These are phyloP conservation scores for Ophion slaviceki DNA, from an alignment of 2,888 invertebrate genomes.

Conservation along the genomic window DNA sequence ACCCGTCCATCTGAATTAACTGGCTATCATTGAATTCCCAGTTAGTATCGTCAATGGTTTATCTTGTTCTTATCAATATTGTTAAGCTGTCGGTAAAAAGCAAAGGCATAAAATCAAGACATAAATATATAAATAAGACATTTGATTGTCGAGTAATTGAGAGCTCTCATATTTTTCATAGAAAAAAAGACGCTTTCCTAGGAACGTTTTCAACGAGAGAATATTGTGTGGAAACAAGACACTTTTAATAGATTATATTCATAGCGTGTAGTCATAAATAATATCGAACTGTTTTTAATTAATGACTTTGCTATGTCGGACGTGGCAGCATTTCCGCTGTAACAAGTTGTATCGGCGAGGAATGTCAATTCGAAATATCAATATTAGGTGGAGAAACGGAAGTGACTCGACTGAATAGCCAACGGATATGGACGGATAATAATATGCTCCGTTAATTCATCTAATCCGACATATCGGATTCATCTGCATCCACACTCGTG, in stretches of 20 bases:
- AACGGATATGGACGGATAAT: constrained; percentile 45
- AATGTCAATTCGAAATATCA: constrained; percentile 29
- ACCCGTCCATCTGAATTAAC: no score
- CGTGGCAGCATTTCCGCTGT: neutral
- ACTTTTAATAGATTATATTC: neutral
- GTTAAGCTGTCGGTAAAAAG: no score
- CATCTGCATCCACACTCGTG: constrained; percentile 31
- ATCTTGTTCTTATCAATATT: no score
- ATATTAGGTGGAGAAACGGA: constrained; percentile 19
- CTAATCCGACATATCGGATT: constrained; percentile 48
- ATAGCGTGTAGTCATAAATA: neutral
- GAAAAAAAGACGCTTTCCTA: neutral
- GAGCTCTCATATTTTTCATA: neutral
- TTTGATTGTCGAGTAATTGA: neutral
- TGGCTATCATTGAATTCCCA: no score
- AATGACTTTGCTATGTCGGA: neutral
- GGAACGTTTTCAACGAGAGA: neutral
- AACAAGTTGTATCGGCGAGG: constrained; percentile 1
- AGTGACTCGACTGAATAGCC: constrained; percentile 10
- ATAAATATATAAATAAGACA: neutral
- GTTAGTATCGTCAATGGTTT: no score
- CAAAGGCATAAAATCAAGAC: no score
- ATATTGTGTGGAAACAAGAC: neutral
- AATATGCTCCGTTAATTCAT: constrained; percentile 43
- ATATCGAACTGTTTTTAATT: neutral